Percentiles rank a stretch among this genome's conserved stretches.
Conservation (phyloP, 2,888 invertebrate species). For the Plagodis pulveraria region DNA sequence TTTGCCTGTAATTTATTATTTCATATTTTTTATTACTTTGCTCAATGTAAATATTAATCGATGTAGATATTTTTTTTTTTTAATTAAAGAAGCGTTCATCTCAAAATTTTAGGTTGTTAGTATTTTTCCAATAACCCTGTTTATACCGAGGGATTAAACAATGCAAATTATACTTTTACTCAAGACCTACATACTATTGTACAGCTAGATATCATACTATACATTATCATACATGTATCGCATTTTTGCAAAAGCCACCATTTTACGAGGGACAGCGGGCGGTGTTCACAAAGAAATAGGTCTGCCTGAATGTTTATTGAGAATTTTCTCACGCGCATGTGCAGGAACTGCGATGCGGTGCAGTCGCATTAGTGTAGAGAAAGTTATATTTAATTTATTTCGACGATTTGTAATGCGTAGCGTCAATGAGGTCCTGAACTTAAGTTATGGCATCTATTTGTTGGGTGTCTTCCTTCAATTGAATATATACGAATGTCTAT, state of each 20-base stretch:
- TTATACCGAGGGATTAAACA: no score
- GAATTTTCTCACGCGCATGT: slow-evolving; percentile 76
- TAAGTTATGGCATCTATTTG: slow-evolving; percentile 36
- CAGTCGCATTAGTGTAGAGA: slow-evolving; percentile 48
- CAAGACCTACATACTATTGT: no score
- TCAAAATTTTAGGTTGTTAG: no score
- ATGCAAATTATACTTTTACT: no score
- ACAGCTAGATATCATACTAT: neutral
- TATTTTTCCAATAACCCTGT: no score
- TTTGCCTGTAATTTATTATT: no score
- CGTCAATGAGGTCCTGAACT: slow-evolving; percentile 34
- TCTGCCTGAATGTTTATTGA: slow-evolving; percentile 61
- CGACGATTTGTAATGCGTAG: slow-evolving; percentile 32
- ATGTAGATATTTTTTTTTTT: no score
- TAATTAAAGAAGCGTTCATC: no score
- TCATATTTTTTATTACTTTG: no score
- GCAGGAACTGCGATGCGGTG: slow-evolving; percentile 50
- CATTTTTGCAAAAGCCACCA: slow-evolving; percentile 23
- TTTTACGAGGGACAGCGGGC: slow-evolving; percentile 42
- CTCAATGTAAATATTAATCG: no score
- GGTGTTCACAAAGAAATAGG: slow-evolving; percentile 66
- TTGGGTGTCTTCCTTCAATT: slow-evolving; percentile 32
- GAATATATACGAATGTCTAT: slow-evolving; percentile 1
- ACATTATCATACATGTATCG: no score
- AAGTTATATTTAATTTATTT: slow-evolving; percentile 51